A percentile compares a stretch with the other conserved stretches of the same genome.
phyloP scores from a whole-genome alignment of 2,113 vertebrate species.

The Phyllostomus hastatus region DNA sequence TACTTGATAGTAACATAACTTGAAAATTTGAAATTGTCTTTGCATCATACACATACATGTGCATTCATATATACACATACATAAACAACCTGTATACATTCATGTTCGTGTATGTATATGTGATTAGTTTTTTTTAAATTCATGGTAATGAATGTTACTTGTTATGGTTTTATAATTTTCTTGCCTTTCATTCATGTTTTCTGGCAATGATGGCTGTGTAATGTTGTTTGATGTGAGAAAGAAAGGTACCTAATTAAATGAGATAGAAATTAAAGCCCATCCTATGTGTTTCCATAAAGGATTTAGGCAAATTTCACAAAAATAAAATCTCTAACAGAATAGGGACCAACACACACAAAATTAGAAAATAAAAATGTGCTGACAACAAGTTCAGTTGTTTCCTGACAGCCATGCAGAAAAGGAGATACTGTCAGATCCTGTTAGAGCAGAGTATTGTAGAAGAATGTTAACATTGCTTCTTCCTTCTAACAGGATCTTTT shows the following conservation, averaged over 20 bases:
- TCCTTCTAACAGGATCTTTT: background rate
- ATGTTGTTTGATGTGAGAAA: background rate
- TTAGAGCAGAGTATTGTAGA: no score
- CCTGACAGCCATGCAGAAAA: background rate
- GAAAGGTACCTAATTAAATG: background rate
- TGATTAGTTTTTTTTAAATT: background rate
- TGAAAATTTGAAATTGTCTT: background rate
- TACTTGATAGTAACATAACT: background rate
- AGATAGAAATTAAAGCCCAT: background rate
- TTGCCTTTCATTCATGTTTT: background rate
- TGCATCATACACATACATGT: background rate
- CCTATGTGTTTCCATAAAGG: background rate
- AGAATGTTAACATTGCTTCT: no score
- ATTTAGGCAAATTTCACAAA: background rate
- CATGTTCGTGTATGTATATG: background rate
- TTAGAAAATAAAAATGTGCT: background rate
- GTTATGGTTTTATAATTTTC: background rate
- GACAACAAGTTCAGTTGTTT: background rate
- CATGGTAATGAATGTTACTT: background rate
- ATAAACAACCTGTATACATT: background rate
- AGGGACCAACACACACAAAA: background rate
- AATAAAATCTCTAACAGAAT: background rate
- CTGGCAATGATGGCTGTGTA: background rate
- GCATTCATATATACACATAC: no score
- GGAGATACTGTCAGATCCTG: background rate